Evolutionary conservation across 2,797 vertebrate species (phyloP).

Genomic region (Acanthornis magna): DNA sequence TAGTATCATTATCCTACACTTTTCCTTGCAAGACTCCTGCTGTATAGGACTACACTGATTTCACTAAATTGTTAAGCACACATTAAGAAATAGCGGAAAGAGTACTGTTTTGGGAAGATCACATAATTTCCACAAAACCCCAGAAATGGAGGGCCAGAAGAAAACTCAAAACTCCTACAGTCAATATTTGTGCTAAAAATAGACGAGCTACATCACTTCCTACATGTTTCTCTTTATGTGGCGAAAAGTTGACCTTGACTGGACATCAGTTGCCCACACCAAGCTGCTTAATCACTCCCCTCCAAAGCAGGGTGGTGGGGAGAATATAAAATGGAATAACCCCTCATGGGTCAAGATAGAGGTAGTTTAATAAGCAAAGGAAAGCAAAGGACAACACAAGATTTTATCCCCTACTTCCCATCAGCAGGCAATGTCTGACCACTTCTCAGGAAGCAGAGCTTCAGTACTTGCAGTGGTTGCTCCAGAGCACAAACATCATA

Average conservation of each 20-base stretch:
- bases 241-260: neutral
- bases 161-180: neutral
- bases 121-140: neutral
- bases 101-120: neutral
- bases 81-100: neutral
- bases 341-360: neutral
- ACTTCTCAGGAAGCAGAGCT: neutral
- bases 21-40: neutral
- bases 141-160: neutral
- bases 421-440: neutral
- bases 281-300: neutral
- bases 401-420: neutral
- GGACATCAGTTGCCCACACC: neutral
- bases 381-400: neutral
- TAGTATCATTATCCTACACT: neutral
- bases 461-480: rapidly evolving
- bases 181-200: neutral
- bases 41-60: neutral
- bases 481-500: rapidly evolving
- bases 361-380: neutral
- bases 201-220: neutral
- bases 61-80: neutral
- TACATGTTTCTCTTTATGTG: neutral
- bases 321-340: neutral
- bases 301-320: neutral